Conservation (phyloP, 2,113 vertebrate species). For the Danionella cerebrum region DNA sequence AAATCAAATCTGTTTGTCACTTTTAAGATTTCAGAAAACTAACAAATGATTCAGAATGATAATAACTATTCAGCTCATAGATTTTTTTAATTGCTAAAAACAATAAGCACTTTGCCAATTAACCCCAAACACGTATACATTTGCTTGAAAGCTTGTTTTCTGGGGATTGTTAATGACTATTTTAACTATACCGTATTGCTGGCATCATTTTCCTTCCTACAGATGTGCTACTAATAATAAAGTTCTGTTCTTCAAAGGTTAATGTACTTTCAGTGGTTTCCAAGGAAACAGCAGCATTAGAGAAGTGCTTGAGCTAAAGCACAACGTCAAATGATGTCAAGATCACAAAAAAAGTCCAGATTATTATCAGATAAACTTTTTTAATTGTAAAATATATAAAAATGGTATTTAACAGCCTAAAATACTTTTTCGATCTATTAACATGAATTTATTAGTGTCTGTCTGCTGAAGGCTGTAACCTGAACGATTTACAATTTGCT, state of each 20-base stretch:
- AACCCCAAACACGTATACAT: no score
- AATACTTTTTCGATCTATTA: no score
- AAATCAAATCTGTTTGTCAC: no score
- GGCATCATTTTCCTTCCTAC: neutral
- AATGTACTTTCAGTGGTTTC: neutral
- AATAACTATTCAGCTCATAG: no score
- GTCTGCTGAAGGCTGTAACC: no score
- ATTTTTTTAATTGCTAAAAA: no score
- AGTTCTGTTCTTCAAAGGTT: neutral
- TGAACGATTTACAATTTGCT: no score
- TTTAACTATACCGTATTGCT: neutral
- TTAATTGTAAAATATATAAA: neutral
- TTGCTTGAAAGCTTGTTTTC: neutral
- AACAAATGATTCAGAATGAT: no score
- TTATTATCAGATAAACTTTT: neutral
- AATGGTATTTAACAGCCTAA: no score
- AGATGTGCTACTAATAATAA: neutral
- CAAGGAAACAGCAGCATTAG: neutral
- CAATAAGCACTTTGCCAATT: no score
- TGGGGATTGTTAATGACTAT: neutral
- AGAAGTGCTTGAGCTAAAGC: neutral
- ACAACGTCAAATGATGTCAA: neutral
- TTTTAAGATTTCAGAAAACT: no score
- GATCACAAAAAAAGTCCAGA: neutral
- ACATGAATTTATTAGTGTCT: no score